A percentile compares a stretch with the other conserved stretches of the same genome.
phyloP scores from a whole-genome alignment of 2,888 invertebrate species.

The Drosophila mayaguana region DNA sequence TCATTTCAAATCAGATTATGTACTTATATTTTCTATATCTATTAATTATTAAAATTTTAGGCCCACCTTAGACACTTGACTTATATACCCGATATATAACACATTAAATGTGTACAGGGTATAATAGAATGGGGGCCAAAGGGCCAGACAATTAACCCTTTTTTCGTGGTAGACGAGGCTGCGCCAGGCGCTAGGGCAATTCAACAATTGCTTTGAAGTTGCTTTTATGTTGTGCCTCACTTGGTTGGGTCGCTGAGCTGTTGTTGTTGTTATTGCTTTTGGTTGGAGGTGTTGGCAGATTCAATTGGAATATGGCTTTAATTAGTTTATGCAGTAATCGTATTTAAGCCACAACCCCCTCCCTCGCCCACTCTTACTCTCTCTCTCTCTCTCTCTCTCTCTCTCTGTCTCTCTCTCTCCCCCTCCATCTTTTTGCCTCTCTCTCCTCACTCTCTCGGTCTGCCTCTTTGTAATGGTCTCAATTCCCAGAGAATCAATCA shows the following conservation, averaged over 20 bases:
- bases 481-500: constrained; percentile 63
- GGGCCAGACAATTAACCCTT: constrained; percentile 72
- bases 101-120: constrained; percentile 10
- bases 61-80: no score
- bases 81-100: not conserved
- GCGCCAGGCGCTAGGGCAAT: constrained; percentile 27
- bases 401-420: no score
- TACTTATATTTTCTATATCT: no score
- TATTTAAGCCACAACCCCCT: constrained; percentile 40
- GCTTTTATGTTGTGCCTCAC: constrained; percentile 31
- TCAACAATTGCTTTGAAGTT: constrained; percentile 61
- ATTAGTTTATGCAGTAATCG: constrained; percentile 76
- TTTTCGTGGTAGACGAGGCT: constrained; percentile 4
- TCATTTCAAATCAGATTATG: not conserved
- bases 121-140: constrained; percentile 17
- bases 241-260: constrained; percentile 3
- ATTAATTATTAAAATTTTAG: no score
- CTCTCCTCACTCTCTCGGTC: no score
- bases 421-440: not conserved
- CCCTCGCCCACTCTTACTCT: not conserved
- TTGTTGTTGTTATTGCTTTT: constrained; percentile 3
- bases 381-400: no score
- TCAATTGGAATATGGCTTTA: constrained; percentile 58
- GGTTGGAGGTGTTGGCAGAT: constrained; percentile 27
- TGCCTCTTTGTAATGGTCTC: not conserved